Percentiles rank a stretch among this genome's conserved stretches.
These are phyloP conservation scores for Drosophila burlai DNA, from an alignment of 1,140 invertebrate species.

Conservation along the genomic window DNA sequence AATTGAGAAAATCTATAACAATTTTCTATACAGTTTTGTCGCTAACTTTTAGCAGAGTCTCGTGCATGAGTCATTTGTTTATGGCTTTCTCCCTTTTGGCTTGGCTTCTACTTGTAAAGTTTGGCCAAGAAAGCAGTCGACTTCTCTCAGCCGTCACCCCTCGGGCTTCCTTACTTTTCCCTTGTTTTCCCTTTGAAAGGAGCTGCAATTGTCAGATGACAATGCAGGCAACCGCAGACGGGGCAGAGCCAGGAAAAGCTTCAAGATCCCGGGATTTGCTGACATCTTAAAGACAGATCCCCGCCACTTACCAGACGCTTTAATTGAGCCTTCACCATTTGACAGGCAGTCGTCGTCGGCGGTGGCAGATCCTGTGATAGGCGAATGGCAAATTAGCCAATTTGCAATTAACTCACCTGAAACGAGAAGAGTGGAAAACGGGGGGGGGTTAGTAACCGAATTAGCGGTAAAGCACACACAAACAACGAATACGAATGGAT, in stretches of 20 bases:
- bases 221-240: slow-evolving; percentile 57
- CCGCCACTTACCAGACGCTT: slow-evolving; percentile 19
- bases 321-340: slow-evolving; percentile 32
- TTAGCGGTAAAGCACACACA: slow-evolving; percentile 34
- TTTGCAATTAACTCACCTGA: slow-evolving; percentile 30
- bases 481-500: slow-evolving; percentile 14
- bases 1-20: background rate
- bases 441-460: slow-evolving; percentile 14
- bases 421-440: slow-evolving; percentile 1
- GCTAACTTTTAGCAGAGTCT: slow-evolving; percentile 22
- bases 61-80: slow-evolving; percentile 70
- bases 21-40: background rate
- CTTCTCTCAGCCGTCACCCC: too few species aligned
- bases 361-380: background rate
- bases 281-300: slow-evolving; percentile 34
- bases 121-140: background rate
- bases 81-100: slow-evolving; percentile 54
- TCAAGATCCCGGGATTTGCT: background rate
- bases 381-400: slow-evolving; percentile 18
- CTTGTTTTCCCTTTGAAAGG: slow-evolving; percentile 32
- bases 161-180: background rate
- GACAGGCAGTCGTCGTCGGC: background rate
- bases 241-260: slow-evolving; percentile 4
- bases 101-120: slow-evolving; percentile 44
- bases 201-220: slow-evolving; percentile 65